Evolutionary conservation across 2,113 vertebrate species (phyloP), one percentile per base, ranked within the genome.

Genomic region (Machaerirhynchus nigripectus): DNA sequence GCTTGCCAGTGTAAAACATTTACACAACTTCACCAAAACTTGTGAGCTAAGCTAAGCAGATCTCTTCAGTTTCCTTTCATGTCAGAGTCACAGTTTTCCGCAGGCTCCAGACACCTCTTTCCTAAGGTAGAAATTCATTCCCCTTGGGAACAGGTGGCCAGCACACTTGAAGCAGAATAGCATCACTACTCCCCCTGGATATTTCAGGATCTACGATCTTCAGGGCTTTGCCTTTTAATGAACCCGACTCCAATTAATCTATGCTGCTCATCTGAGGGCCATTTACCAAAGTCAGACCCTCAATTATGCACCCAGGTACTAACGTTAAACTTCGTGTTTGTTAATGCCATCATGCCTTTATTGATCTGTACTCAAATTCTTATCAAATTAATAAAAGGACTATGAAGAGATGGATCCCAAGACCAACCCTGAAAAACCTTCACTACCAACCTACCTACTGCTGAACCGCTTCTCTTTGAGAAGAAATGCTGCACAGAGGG

Each of bases 111-210:
- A 27, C 13, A 77, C 0, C 27, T 65, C 40, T 40, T 56, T 60
- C 40, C 14, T 37, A 59, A 42, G 6, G 9, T 1, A 28, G 24
- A 81, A 84, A 74, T 24, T 52, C 13, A 69, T 6, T 52, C 7
- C 21, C 17, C 6, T 33, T 69, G 15, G 11, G 20, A 70, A 86
- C 8, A 65, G 11, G 13, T 15, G 9, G 10, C 28, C 19, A 67
- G 21, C 21, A 50, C 11, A 49, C 12, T 16, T 0, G 0, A 7
- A 63, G 31, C 2, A 40, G 22, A 80, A 28, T 1, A 27, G 8
- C n/a, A 80, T 21, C 19, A 13, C 28, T 59, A 30, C 3, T 50
- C 39, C 15, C 16, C 27, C 10, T 28, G 23, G 7, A 78, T 4
- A 0, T 64, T 68, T 31, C 33, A 80, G 28, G 13, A 59, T 8